Evolutionary conservation across 2,888 invertebrate species (phyloP).

Genomic region (Drosophila pseudotakahashii): DNA sequence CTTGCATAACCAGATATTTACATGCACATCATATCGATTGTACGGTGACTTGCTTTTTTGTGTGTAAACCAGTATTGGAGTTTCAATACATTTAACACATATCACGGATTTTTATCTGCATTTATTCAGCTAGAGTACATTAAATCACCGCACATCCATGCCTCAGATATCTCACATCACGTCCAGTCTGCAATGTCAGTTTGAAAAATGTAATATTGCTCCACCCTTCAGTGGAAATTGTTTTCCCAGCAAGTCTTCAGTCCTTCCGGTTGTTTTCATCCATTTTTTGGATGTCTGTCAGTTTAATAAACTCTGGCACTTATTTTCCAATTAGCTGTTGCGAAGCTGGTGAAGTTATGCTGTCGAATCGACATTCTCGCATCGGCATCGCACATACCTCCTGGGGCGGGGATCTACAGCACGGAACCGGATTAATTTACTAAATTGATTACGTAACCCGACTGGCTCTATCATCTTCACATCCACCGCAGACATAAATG

Average conservation of each 20-base stretch:
- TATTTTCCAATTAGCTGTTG: conserved; percentile 24
- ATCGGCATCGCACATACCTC: conserved; percentile 32
- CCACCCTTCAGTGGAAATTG: not conserved
- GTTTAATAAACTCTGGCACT: conserved; percentile 7
- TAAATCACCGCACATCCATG: not conserved
- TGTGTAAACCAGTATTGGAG: not conserved
- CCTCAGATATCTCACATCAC: too few species aligned
- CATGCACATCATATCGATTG: too few species aligned
- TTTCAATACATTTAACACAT: not conserved
- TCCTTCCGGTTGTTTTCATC: not conserved
- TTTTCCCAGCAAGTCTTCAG: not conserved
- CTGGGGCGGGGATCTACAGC: conserved; percentile 4
- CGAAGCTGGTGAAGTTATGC: not conserved
- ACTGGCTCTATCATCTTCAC: conserved; percentile 11
- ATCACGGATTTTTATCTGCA: not conserved
- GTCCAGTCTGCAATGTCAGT: not conserved
- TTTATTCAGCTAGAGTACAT: not conserved
- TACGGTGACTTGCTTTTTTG: too few species aligned
- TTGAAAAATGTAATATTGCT: not conserved
- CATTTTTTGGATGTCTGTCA: not conserved
- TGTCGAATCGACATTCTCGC: not conserved
- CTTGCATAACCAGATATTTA: too few species aligned
- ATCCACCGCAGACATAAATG: conserved; percentile 3
- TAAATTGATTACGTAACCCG: conserved; percentile 56
- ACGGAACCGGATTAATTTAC: conserved; percentile 51